These are phyloP conservation scores for Halictus ligatus DNA, from an alignment of 2,888 invertebrate species.

Conservation along the genomic window DNA sequence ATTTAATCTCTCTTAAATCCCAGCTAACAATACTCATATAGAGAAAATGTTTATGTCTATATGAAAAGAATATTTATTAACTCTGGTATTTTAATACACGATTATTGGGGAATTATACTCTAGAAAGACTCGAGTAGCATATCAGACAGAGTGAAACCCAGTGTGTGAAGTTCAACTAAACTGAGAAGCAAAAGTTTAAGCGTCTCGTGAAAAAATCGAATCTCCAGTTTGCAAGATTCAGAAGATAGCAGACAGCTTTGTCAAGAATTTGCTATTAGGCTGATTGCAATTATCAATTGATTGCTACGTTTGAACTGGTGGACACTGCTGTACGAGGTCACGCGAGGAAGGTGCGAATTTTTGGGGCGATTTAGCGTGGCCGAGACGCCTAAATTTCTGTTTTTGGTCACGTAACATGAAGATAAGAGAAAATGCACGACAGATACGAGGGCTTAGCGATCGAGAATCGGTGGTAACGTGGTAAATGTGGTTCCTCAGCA, in stretches of 20 bases:
- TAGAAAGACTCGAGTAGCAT: not conserved
- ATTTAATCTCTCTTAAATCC: not conserved
- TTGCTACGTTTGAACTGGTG: no score
- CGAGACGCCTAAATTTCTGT: slow-evolving; percentile 9
- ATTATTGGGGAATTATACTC: not conserved
- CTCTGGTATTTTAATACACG: not conserved
- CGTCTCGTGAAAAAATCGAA: not conserved
- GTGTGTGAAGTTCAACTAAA: slow-evolving; percentile 22
- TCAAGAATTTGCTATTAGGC: not conserved
- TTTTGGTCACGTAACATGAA: not conserved
- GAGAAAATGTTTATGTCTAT: no score
- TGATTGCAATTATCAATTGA: not conserved
- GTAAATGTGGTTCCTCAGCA: slow-evolving; percentile 83
- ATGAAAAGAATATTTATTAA: not conserved
- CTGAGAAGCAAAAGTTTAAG: not conserved
- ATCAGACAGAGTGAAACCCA: slow-evolving; percentile 57
- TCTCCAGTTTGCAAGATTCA: not conserved
- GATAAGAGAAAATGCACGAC: slow-evolving; percentile 32
- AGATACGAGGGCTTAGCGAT: slow-evolving; percentile 45
- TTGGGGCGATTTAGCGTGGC: not conserved
- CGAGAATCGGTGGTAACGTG: slow-evolving; percentile 74
- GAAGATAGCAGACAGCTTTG: no score
- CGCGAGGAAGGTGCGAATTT: no score
- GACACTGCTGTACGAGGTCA: not conserved
- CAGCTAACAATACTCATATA: not conserved